Percentiles rank a stretch among this genome's conserved stretches.
phyloP scores from a whole-genome alignment of 1,140 invertebrate species.

The Protaetia brevitarsis region DNA sequence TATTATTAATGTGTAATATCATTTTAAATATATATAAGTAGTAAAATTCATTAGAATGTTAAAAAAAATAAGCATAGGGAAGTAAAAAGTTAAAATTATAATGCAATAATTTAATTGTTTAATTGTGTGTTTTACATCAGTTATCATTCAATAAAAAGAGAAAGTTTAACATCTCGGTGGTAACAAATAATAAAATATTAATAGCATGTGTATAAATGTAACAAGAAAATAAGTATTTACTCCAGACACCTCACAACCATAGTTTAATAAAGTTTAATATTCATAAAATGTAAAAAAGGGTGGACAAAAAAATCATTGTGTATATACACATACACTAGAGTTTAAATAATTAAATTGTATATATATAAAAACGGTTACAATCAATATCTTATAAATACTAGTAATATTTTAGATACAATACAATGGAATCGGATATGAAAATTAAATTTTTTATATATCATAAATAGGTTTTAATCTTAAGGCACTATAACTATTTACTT shows the following conservation, averaged over 20 bases:
- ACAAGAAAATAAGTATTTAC: conserved; percentile 11
- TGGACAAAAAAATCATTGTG: not conserved
- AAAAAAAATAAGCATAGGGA: too few species aligned
- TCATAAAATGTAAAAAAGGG: not conserved
- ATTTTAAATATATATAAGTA: too few species aligned
- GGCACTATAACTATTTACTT: conserved; percentile 21
- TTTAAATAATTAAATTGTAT: conserved; percentile 9
- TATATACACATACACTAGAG: not conserved
- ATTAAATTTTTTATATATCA: not conserved
- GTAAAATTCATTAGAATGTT: too few species aligned
- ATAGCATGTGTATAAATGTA: not conserved
- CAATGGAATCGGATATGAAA: not conserved
- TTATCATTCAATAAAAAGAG: not conserved
- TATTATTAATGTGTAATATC: too few species aligned
- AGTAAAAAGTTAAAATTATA: too few species aligned
- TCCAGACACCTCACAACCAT: conserved; percentile 20
- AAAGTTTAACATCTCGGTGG: not conserved
- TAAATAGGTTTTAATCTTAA: conserved; percentile 18
- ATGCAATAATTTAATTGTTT: conserved; percentile 3
- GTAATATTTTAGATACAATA: not conserved
- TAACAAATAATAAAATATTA: conserved; percentile 21
- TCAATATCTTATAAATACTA: not conserved
- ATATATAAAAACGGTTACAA: conserved; percentile 8
- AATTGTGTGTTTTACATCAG: not conserved
- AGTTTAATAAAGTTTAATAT: conserved; percentile 18